A percentile compares a stretch with the other conserved stretches of the same genome.
phyloP scores from a whole-genome alignment of 2,113 vertebrate species.

The Phyllostomus discolor region DNA sequence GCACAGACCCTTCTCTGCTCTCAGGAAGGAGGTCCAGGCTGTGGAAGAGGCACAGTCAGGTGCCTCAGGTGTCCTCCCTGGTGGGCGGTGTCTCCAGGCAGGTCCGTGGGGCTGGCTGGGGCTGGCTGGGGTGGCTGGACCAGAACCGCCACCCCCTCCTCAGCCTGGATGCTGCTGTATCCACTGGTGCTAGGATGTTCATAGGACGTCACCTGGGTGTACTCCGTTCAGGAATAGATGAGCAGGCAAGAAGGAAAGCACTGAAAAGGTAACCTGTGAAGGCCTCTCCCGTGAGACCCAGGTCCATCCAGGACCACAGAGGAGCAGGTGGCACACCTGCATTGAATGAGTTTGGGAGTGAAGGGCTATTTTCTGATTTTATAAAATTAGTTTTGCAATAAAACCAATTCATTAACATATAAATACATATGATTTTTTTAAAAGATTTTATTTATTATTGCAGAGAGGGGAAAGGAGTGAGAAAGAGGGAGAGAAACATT shows the following conservation, averaged over 20 bases:
- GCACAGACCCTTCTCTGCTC: neutral
- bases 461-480: too few species aligned
- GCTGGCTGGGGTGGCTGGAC: neutral
- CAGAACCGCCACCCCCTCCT: neutral
- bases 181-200: neutral
- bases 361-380: too few species aligned
- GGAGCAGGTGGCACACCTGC: too few species aligned
- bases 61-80: neutral
- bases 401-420: too few species aligned
- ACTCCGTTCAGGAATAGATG: rapidly evolving
- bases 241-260: neutral
- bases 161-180: neutral
- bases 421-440: too few species aligned
- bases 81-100: rapidly evolving
- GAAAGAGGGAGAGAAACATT: too few species aligned
- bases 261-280: too few species aligned
- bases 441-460: too few species aligned
- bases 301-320: too few species aligned
- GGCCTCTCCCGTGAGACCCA: too few species aligned
- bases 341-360: too few species aligned
- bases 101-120: neutral
- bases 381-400: too few species aligned
- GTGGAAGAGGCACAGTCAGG: neutral
- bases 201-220: neutral
- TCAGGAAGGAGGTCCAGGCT: neutral